Evolutionary conservation across 2,888 invertebrate genomes (phyloP).

Genomic region (Hydrotaea diabolus): DNA sequence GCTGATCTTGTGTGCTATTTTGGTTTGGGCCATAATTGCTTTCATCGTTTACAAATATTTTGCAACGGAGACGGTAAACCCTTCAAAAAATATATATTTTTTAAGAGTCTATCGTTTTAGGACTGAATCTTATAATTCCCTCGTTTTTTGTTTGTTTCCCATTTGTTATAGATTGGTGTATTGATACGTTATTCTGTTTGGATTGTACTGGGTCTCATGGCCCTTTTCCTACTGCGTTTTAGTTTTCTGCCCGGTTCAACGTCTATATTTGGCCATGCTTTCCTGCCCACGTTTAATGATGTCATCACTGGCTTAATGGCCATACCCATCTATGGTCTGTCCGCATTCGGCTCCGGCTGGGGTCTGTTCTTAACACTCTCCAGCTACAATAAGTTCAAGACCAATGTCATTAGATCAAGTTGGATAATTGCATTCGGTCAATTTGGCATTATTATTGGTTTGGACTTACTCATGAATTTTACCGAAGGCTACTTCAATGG

Average conservation of each 20-base stretch:
- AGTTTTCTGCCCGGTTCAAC: conserved; percentile 72
- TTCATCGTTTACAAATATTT: conserved; percentile 72
- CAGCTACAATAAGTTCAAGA: conserved; percentile 89
- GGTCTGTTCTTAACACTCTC: conserved; percentile 91
- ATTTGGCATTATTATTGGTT: conserved; percentile 77
- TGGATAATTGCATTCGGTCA: conserved; percentile 73
- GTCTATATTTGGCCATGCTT: conserved; percentile 57
- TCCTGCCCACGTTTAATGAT: conserved; percentile 12
- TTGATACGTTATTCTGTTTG: conserved; percentile 71
- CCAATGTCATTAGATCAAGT: conserved; percentile 83
- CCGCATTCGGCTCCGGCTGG: conserved; percentile 92
- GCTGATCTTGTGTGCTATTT: conserved; percentile 68
- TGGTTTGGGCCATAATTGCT: conserved; percentile 72
- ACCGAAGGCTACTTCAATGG: conserved; percentile 83
- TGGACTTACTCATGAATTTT: conserved; percentile 85
- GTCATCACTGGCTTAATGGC: conserved; percentile 29
- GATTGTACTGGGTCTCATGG: conserved; percentile 67
- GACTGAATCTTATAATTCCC: too few species aligned
- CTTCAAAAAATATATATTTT: too few species aligned
- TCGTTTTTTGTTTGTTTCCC: too few species aligned
- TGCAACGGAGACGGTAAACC: conserved; percentile 70
- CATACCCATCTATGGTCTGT: conserved; percentile 81
- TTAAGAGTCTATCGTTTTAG: neutral
- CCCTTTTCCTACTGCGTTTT: conserved; percentile 71
- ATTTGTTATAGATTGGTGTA: conserved; percentile 72